Percentiles rank a stretch among this genome's conserved stretches.
Conservation (phyloP, 1,140 invertebrate genomes). For the Drosophila lacertosa region DNA sequence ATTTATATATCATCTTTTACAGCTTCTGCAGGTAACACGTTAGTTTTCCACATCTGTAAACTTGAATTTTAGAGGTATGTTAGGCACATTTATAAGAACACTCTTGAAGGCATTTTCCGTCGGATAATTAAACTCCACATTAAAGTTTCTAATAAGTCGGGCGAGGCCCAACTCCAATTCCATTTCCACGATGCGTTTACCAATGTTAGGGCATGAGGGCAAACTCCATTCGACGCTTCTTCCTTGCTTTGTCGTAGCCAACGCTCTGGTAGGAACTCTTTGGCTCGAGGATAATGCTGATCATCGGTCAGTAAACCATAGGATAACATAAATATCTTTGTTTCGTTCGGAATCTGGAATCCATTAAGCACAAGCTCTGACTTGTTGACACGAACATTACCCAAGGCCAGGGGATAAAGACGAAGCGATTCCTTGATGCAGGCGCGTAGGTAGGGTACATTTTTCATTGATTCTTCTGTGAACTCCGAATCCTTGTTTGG, state of each 20-base stretch:
- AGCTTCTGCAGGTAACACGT: no score
- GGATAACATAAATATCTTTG: conserved; percentile 82
- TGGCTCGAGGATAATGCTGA: conserved; percentile 84
- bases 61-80: conserved; percentile 77
- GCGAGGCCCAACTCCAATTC: conserved; percentile 88
- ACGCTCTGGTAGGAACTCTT: conserved; percentile 86
- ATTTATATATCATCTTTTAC: neutral
- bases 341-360: conserved; percentile 86
- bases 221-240: neutral
- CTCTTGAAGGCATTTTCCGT: conserved; percentile 62
- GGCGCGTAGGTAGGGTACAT: conserved; percentile 87
- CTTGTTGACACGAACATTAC: conserved; percentile 83
- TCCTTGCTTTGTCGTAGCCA: conserved; percentile 84
- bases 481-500: conserved; percentile 85
- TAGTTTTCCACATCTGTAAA: conserved; percentile 63
- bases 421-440: conserved; percentile 87
- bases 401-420: conserved; percentile 85
- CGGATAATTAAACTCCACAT: conserved; percentile 84
- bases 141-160: conserved; percentile 86
- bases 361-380: conserved; percentile 86
- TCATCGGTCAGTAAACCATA: conserved; percentile 72
- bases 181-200: conserved; percentile 89
- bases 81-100: conserved; percentile 65
- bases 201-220: conserved; percentile 83
- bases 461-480: conserved; percentile 85